Evolutionary conservation across 1,140 invertebrate species (phyloP).

Genomic region (Helicoverpa armigera): DNA sequence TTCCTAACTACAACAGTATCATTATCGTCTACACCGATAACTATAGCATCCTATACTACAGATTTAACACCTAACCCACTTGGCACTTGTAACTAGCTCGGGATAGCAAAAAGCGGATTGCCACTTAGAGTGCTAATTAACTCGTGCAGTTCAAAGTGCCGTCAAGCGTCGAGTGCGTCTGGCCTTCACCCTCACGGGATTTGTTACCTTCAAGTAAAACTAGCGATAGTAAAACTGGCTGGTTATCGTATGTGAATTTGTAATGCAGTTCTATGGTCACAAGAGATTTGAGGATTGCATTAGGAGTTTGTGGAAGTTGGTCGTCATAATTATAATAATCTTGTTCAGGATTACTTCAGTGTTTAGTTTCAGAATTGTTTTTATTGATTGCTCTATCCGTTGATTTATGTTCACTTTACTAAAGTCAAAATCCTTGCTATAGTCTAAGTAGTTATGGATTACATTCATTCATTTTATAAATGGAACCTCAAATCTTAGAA

Average conservation of each 20-base stretch:
- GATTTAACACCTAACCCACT: constrained; percentile 35
- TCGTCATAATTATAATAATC: no score
- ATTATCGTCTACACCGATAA: constrained; percentile 10
- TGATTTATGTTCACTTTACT: no score
- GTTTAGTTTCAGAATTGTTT: no score
- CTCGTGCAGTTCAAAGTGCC: constrained; percentile 34
- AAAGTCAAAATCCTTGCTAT: no score
- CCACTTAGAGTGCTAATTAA: constrained; percentile 48
- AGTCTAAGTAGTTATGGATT: no score
- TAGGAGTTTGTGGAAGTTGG: no score
- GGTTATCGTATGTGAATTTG: background rate
- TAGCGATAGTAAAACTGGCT: background rate
- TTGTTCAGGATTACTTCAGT: no score
- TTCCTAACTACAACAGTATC: background rate
- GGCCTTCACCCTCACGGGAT: constrained; percentile 15
- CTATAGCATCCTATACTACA: background rate
- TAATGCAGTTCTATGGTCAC: background rate
- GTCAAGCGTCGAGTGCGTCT: constrained; percentile 43
- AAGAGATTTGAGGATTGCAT: no score
- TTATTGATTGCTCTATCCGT: no score
- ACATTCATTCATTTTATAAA: no score
- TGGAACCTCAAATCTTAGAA: no score
- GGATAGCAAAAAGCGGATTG: constrained; percentile 45
- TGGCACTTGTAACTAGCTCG: constrained; percentile 36
- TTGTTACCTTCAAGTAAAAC: constrained; percentile 10